Conservation (phyloP, 1,140 invertebrate genomes). For the Achroia grisella region DNA sequence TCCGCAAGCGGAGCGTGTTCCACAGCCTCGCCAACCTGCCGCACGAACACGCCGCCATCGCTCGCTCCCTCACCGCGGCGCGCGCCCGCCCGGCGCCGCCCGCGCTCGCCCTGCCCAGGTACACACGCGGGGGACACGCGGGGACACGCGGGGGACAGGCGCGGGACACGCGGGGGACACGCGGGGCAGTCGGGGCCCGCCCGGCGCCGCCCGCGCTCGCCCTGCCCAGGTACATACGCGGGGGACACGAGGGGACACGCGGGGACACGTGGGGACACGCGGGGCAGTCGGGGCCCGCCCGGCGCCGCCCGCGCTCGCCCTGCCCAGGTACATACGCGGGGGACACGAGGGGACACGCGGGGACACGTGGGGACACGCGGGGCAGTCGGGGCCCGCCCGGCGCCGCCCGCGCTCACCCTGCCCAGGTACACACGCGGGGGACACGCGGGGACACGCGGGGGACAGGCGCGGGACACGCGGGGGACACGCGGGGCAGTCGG, state of each 20-base stretch:
- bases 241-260: not conserved
- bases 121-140: not conserved
- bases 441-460: slow-evolving; percentile 91
- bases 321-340: too few relatives aligned
- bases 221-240: slow-evolving; percentile 26
- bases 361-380: too few relatives aligned
- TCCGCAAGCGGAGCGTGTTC: slow-evolving; percentile 97
- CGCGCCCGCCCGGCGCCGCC: not conserved
- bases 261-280: too few relatives aligned
- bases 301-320: too few relatives aligned
- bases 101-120: slow-evolving; percentile 32
- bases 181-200: slow-evolving; percentile 89
- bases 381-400: slow-evolving; percentile 89
- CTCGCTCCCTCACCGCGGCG: slow-evolving; percentile 79
- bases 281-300: too few relatives aligned
- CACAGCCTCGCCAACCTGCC: slow-evolving; percentile 97
- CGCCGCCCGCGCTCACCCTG: slow-evolving; percentile 69
- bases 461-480: slow-evolving; percentile 84
- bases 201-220: slow-evolving; percentile 72
- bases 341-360: slow-evolving; percentile 92
- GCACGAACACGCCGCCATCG: slow-evolving; percentile 92
- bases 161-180: not conserved
- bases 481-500: slow-evolving; percentile 74
- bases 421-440: too few relatives aligned
- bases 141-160: not conserved